phyloP scores from a whole-genome alignment of 2,888 invertebrate genomes.

The Cryptus armator region DNA sequence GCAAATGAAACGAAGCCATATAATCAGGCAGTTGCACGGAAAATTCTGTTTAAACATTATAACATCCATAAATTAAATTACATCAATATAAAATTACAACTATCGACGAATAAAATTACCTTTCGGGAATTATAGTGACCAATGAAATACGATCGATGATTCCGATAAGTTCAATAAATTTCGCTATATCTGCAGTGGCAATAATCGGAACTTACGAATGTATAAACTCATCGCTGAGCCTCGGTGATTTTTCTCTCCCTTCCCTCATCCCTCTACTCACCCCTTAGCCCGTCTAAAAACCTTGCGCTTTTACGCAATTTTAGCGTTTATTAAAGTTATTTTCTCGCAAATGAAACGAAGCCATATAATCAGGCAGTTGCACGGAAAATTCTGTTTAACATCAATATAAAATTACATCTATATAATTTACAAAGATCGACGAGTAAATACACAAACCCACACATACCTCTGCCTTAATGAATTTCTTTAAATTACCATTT shows the following conservation, averaged over 20 bases:
- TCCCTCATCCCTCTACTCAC: not conserved
- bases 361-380: slow-evolving; percentile 81
- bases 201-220: slow-evolving; percentile 63
- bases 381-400: not conserved
- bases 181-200: slow-evolving; percentile 63
- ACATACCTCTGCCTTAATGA: not conserved
- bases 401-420: not conserved
- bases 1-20: slow-evolving; percentile 85
- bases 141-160: slow-evolving; percentile 30
- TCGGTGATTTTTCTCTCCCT: slow-evolving; percentile 21
- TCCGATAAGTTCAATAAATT: slow-evolving; percentile 45
- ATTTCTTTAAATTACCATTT: too few relatives aligned
- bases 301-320: slow-evolving; percentile 86
- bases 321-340: slow-evolving; percentile 85
- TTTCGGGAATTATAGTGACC: not conserved
- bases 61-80: not conserved
- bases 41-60: slow-evolving; percentile 7
- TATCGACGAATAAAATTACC: too few relatives aligned
- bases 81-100: not conserved
- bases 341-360: slow-evolving; percentile 85
- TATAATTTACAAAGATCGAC: too few relatives aligned
- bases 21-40: not conserved
- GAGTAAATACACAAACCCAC: too few relatives aligned
- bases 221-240: slow-evolving; percentile 47
- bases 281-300: slow-evolving; percentile 83